phyloP scores from a whole-genome alignment of 35 echinoderm and acorn worm species.

The Holothuria glaberrima region DNA sequence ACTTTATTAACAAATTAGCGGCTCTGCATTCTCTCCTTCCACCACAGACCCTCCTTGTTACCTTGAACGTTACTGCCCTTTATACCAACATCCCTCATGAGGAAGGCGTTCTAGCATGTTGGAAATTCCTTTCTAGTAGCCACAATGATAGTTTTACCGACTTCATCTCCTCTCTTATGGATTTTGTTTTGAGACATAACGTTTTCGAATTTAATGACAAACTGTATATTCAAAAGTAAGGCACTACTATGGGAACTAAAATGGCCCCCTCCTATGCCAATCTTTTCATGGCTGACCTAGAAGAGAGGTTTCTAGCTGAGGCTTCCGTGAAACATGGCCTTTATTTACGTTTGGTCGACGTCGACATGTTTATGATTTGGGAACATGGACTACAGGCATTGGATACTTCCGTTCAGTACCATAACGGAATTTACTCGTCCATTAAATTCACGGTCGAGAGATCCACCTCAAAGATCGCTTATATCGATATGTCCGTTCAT shows the following conservation, averaged over 20 bases:
- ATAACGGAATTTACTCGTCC: background rate
- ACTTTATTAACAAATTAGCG: background rate
- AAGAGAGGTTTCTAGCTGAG: background rate
- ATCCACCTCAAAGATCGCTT: background rate
- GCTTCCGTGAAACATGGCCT: background rate
- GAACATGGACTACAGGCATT: background rate
- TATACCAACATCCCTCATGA: too few relatives aligned
- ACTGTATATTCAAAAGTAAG: background rate
- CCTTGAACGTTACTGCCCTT: too few relatives aligned
- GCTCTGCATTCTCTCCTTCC: background rate
- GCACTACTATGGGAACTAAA: too few relatives aligned
- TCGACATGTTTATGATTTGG: background rate
- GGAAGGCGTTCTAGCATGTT: too few relatives aligned
- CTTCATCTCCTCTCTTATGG: background rate
- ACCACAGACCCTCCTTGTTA: too few relatives aligned
- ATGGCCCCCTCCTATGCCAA: too few relatives aligned
- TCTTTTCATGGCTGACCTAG: constrained; percentile 2
- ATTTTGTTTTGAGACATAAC: background rate
- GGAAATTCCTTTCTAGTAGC: background rate
- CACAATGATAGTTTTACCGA: background rate
- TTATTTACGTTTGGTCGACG: constrained; percentile 1
- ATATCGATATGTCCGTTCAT: background rate
- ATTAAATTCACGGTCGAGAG: background rate
- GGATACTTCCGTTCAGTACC: background rate
- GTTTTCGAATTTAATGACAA: background rate